Percentiles rank a stretch among this genome's conserved stretches.
These are phyloP conservation scores for Scophthalmus maximus DNA, from an alignment of 2,113 vertebrate species.

Conservation along the genomic window DNA sequence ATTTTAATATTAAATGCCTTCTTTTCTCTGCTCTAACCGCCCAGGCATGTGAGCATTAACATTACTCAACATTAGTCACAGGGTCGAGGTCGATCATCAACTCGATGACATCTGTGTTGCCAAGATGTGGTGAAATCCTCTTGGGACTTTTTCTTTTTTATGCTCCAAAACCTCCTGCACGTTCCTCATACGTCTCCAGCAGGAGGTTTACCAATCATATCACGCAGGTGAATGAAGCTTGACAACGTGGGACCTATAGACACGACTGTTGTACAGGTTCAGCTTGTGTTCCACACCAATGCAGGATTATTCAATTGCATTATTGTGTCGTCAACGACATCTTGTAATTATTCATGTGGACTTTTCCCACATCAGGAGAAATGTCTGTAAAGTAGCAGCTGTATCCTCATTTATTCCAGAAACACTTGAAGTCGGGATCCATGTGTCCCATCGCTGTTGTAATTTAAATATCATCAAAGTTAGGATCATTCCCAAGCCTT, in stretches of 20 bases:
- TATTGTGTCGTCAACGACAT: slow-evolving; percentile 30
- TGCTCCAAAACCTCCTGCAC: neutral
- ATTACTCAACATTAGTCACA: too few relatives aligned
- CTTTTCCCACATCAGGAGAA: slow-evolving; percentile 1
- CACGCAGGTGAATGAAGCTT: slow-evolving; percentile 20
- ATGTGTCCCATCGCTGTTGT: neutral
- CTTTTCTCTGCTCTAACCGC: too few relatives aligned
- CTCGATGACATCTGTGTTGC: neutral
- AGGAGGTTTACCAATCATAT: slow-evolving; percentile 40
- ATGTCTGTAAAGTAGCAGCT: too few relatives aligned
- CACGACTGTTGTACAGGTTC: neutral
- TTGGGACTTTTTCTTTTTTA: slow-evolving; percentile 10
- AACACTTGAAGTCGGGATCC: neutral
- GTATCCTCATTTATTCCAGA: too few relatives aligned
- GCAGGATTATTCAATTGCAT: slow-evolving; percentile 38
- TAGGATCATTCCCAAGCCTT: neutral
- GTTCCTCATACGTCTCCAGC: neutral
- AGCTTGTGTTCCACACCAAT: slow-evolving; percentile 48
- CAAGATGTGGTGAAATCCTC: slow-evolving; percentile 32
- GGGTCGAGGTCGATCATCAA: too few relatives aligned
- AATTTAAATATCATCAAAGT: neutral
- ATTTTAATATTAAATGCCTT: too few relatives aligned
- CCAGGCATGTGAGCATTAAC: too few relatives aligned
- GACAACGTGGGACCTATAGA: slow-evolving; percentile 26
- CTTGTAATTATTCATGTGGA: slow-evolving; percentile 50